Percentiles rank a stretch among this genome's conserved stretches.
Conservation (phyloP, 2,113 vertebrate species). For the Piprites chloris region DNA sequence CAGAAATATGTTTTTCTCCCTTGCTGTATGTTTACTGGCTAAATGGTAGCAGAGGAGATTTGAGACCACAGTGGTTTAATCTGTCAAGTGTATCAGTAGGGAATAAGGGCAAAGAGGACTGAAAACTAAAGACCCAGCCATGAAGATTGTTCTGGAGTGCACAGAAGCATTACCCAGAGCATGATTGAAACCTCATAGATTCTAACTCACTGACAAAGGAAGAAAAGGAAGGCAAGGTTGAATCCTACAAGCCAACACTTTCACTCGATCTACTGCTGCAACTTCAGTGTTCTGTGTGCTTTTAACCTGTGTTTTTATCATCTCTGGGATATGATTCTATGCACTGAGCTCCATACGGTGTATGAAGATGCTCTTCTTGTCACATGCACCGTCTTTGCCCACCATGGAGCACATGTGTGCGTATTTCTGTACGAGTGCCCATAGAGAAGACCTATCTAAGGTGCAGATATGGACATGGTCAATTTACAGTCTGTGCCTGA, state of each 20-base stretch:
- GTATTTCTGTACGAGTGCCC: neutral
- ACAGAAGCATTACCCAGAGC: neutral
- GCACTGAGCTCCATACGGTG: neutral
- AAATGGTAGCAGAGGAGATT: neutral
- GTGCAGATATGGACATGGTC: neutral
- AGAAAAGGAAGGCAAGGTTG: neutral
- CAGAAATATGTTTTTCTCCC: neutral
- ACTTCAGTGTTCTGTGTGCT: neutral
- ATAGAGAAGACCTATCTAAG: neutral
- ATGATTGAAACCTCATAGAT: neutral
- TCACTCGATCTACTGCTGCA: neutral
- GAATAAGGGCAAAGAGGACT: neutral
- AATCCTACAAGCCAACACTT: neutral
- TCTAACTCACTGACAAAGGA: neutral
- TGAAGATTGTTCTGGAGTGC: neutral
- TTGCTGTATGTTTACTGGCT: neutral
- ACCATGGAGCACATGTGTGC: fast-evolving
- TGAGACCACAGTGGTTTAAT: neutral
- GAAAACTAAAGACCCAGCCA: neutral
- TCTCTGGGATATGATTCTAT: neutral
- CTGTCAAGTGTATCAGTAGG: neutral
- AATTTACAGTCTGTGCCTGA: neutral
- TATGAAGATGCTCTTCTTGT: neutral
- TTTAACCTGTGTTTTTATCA: neutral
- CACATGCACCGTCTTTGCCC: neutral